phyloP scores from a whole-genome alignment of 2,888 invertebrate species.

The Microchrysa polita region DNA sequence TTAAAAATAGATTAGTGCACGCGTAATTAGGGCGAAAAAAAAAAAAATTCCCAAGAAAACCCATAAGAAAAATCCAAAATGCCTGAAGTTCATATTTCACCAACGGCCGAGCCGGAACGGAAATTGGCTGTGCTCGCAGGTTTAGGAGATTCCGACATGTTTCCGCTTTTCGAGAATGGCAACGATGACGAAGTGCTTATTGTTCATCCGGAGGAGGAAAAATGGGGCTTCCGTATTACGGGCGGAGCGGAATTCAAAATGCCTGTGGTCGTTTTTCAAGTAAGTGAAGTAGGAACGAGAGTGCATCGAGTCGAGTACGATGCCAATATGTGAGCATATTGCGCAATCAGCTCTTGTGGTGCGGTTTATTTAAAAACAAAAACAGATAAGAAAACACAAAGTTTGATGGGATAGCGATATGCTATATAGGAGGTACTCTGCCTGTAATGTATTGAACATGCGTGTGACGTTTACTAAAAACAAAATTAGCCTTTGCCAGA shows the following conservation, averaged over 20 bases:
- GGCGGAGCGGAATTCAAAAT: slow-evolving; percentile 65
- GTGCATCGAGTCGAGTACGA: background rate
- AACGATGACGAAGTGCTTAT: slow-evolving; percentile 59
- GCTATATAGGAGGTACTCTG: too few species aligned
- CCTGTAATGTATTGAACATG: too few species aligned
- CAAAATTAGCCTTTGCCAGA: slow-evolving; percentile 26
- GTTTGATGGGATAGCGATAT: background rate
- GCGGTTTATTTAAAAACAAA: slow-evolving; percentile 28
- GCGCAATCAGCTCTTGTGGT: slow-evolving; percentile 10
- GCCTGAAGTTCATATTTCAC: slow-evolving; percentile 40
- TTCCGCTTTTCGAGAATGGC: slow-evolving; percentile 62
- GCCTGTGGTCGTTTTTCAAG: slow-evolving; percentile 65
- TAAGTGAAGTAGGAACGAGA: slow-evolving; percentile 54
- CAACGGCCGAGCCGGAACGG: slow-evolving; percentile 24
- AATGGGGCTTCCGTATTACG: slow-evolving; percentile 65
- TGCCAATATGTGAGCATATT: background rate
- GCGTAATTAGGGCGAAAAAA: slow-evolving; percentile 24
- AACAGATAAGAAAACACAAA: slow-evolving; percentile 13
- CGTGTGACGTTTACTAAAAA: slow-evolving; percentile 26
- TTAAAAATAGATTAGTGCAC: slow-evolving; percentile 12
- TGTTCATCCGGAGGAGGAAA: slow-evolving; percentile 59
- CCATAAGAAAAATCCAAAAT: background rate
- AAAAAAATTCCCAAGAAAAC: background rate
- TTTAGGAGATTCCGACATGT: slow-evolving; percentile 63
- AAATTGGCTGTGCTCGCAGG: slow-evolving; percentile 51